phyloP scores from a whole-genome alignment of 1,140 invertebrate species.

The Pseudachorutes palmiensis region DNA sequence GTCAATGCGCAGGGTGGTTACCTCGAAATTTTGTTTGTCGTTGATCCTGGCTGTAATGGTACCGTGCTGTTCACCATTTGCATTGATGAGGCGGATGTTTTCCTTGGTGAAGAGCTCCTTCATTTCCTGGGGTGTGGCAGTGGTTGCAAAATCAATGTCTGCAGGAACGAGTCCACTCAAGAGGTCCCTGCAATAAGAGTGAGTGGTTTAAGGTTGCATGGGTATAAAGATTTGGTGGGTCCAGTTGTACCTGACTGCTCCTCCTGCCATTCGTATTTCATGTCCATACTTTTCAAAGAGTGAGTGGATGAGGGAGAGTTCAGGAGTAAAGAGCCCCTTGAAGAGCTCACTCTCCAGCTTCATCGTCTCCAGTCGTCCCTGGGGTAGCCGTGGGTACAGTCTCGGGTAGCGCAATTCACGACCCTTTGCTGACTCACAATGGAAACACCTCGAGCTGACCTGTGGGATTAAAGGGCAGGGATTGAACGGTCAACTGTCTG shows the following conservation, averaged over 20 bases:
- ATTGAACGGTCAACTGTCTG: too few species aligned
- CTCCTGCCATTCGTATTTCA: constrained; percentile 87
- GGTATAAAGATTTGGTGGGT: not conserved
- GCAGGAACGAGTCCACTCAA: constrained; percentile 72
- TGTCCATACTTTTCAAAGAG: constrained; percentile 75
- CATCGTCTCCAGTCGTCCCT: constrained; percentile 41
- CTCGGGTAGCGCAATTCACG: too few species aligned
- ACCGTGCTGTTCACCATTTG: constrained; percentile 91
- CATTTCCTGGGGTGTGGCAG: constrained; percentile 93
- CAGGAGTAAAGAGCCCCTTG: constrained; percentile 66
- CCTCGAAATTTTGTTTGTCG: constrained; percentile 86
- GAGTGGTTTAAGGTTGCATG: not conserved
- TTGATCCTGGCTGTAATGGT: constrained; percentile 96
- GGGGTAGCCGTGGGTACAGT: too few species aligned
- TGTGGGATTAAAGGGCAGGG: too few species aligned
- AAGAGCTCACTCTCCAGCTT: constrained; percentile 53
- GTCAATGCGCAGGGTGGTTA: constrained; percentile 90
- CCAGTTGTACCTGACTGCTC: constrained; percentile 62
- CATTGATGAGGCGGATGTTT: constrained; percentile 83
- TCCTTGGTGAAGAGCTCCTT: constrained; percentile 84
- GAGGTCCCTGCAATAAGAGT: constrained; percentile 62
- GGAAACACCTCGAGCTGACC: too few species aligned
- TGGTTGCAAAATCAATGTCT: constrained; percentile 96
- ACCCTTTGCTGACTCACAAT: too few species aligned
- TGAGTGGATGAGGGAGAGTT: constrained; percentile 58